Evolutionary conservation across 2,797 vertebrate species (phyloP).

Genomic region (Otolemur crassicaudatus): DNA sequence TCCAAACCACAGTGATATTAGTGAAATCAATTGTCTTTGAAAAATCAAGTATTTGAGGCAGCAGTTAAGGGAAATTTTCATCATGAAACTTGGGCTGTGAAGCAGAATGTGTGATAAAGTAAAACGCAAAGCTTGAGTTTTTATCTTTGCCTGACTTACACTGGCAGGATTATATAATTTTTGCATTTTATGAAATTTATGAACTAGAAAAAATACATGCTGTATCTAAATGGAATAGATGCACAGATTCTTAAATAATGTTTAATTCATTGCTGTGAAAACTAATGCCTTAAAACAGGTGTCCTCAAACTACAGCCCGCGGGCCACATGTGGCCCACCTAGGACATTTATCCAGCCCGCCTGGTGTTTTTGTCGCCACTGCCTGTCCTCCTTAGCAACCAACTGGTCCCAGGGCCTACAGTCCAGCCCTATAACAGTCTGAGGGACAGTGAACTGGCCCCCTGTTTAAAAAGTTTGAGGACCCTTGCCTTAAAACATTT

Average conservation of each 20-base stretch:
- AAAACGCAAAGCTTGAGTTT: slow-evolving; percentile 55
- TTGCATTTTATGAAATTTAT: slow-evolving; percentile 51
- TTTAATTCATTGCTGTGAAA: slow-evolving; percentile 54
- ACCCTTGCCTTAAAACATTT: not conserved
- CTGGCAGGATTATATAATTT: not conserved
- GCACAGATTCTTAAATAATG: not conserved
- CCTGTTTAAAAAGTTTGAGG: too few relatives aligned
- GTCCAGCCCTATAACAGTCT: too few relatives aligned
- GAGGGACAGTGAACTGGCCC: too few relatives aligned
- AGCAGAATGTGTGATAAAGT: slow-evolving; percentile 44
- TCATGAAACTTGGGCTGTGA: slow-evolving; percentile 16
- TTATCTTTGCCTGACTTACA: slow-evolving; percentile 38
- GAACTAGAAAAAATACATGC: not conserved
- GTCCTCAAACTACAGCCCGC: too few relatives aligned
- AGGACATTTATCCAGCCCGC: too few relatives aligned
- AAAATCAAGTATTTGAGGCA: slow-evolving; percentile 44
- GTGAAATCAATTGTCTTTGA: slow-evolving; percentile 51
- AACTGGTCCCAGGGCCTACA: too few relatives aligned
- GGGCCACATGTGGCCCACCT: too few relatives aligned
- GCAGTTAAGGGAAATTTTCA: slow-evolving; percentile 27
- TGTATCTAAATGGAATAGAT: slow-evolving; percentile 15
- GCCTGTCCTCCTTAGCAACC: too few relatives aligned
- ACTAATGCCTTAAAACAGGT: slow-evolving; percentile 40
- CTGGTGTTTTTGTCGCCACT: too few relatives aligned
- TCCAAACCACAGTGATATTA: slow-evolving; percentile 47